Base-by-base conservation (phyloP, 1,140 invertebrate genomes). In the Manduca sexta region DNA sequence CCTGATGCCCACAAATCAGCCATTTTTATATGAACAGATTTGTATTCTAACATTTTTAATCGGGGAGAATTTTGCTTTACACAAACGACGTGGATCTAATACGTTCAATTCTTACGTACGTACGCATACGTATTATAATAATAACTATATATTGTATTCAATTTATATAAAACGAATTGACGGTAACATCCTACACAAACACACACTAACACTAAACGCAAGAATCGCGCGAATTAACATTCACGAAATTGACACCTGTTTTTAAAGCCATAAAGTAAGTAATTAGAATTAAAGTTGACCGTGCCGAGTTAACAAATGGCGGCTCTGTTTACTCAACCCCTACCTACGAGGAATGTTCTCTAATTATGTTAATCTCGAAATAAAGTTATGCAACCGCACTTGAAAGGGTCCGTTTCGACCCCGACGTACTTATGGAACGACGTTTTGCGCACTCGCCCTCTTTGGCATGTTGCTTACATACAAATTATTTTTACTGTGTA, bases 361-460 rank as follows among this genome's bases (percentile, higher is more conserved):
- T 84, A 81, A 81, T 81, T 84, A 84, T 84, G 80, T 78, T 84
- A 84, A 84, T 80, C 74, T 71, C 58, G 58, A 72, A 78, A 84
- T 82, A 84, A 84, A 81, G 77, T 81, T 80, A 77, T 84, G 80
- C 76, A 57, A 70, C 71, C 73, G 52, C 72, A 74, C 74, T 81
- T 74, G 68, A 60, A 62, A 69, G 74, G 77, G 75, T 46, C 52
- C 38, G 47, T 46, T 42, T 64, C 50, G 59, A 57, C 65, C 71
- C 65, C 59, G 65, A 59, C 64, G 67, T 67, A 64, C 69, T 75
- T 74, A 71, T 56, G 60, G 61, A 64, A 66, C 61, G 63, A 69
- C 67, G 56, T 78, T 78, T 66, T 50, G 63, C 66, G 58, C 71
- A 71, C 66, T 71, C 64, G 29, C 63, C 65, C 35, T 64, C 50